Conservation (phyloP, 2,113 vertebrate species). For the Seriola quinqueradiata region DNA sequence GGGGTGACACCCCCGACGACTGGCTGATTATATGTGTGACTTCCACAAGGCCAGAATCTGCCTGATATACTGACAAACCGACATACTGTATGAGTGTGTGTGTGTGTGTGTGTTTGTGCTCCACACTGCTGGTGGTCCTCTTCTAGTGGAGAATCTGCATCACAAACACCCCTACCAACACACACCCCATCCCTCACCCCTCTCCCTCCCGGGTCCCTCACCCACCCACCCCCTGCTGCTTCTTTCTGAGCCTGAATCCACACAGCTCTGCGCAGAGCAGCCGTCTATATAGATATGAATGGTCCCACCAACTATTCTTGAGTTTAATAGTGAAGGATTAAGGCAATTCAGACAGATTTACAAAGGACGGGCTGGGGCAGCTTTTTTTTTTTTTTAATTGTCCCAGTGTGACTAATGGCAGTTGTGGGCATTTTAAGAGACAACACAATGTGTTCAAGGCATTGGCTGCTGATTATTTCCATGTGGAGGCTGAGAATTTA, state of each 20-base stretch:
- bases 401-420: conserved; percentile 79
- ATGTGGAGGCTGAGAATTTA: conserved; percentile 65
- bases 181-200: background rate
- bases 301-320: conserved; percentile 56
- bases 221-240: conserved; percentile 37
- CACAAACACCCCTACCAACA: conserved; percentile 41
- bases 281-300: conserved; percentile 63
- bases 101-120: conserved; percentile 22
- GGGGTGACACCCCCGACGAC: background rate
- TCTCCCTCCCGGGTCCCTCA: background rate
- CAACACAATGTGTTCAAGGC: conserved; percentile 70
- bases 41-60: background rate
- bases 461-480: conserved; percentile 76
- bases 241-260: conserved; percentile 49
- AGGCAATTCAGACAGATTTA: conserved; percentile 75
- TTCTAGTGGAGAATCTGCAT: conserved; percentile 59
- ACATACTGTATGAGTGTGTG: conserved; percentile 16
- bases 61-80: conserved; percentile 32
- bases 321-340: conserved; percentile 79
- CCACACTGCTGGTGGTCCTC: conserved; percentile 73
- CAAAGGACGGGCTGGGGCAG: conserved; percentile 69
- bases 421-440: conserved; percentile 70
- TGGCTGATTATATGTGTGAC: background rate
- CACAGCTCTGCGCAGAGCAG: conserved; percentile 40
- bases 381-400: conserved; percentile 71